phyloP scores from a whole-genome alignment of 53 echinoderm and acorn worm species.

The Mesocentrotus franciscanus region DNA sequence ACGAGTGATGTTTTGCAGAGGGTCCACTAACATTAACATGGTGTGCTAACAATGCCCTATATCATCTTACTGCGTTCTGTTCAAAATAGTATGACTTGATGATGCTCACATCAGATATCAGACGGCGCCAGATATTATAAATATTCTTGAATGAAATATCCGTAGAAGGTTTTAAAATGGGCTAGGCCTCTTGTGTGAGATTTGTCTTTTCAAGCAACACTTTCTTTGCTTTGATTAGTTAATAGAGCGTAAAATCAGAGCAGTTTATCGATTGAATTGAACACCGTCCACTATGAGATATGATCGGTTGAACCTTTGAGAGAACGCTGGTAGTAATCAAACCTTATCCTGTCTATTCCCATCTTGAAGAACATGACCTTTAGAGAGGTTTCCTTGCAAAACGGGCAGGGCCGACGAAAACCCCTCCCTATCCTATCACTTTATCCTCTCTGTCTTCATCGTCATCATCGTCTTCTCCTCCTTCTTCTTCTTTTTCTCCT shows the following conservation, averaged over 20 bases:
- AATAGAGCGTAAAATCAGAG: neutral
- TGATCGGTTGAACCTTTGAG: neutral
- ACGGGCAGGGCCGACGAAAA: neutral
- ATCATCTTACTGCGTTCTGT: no score
- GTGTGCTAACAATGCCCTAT: no score
- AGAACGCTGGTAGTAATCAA: neutral
- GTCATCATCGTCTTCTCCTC: no score
- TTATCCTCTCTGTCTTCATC: no score
- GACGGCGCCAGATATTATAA: no score
- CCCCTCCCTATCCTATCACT: neutral
- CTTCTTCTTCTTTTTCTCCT: neutral
- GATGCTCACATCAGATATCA: no score
- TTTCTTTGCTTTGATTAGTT: neutral
- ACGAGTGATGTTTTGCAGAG: no score
- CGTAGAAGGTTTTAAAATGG: no score
- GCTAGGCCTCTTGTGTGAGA: neutral
- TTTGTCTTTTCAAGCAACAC: neutral
- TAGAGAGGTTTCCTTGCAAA: neutral
- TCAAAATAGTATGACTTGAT: no score
- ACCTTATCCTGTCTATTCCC: neutral
- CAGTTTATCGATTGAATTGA: neutral
- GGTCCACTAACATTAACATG: no score
- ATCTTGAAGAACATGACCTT: constrained; percentile 1
- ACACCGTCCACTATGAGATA: neutral
- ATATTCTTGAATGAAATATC: neutral